Percentiles rank a stretch among this genome's conserved stretches.
Evolutionary conservation across 2,797 vertebrate genomes (phyloP).

Genomic region (Coluber constrictor): DNA sequence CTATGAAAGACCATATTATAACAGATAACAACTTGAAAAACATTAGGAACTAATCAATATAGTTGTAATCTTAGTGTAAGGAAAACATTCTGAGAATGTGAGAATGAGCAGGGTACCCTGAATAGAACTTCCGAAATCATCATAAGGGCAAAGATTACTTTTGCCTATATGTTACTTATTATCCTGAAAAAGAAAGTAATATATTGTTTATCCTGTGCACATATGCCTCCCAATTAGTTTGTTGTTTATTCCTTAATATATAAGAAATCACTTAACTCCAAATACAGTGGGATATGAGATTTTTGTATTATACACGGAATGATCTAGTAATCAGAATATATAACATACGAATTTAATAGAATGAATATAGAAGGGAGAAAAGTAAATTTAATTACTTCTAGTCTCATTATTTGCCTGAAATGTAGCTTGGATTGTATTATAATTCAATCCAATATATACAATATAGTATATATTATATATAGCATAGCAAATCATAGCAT

Average conservation of each 20-base stretch:
- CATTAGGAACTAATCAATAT: not conserved
- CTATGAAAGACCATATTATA: not conserved
- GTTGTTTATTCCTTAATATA: not conserved
- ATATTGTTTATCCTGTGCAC: not conserved
- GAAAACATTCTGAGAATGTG: not conserved
- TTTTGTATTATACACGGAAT: slow-evolving; percentile 24
- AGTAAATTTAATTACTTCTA: not conserved
- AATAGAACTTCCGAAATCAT: not conserved
- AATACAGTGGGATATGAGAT: not conserved
- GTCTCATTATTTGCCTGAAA: slow-evolving; percentile 34
- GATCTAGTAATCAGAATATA: slow-evolving; percentile 6
- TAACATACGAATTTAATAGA: not conserved
- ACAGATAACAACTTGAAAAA: not conserved
- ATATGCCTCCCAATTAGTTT: not conserved
- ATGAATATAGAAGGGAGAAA: slow-evolving; percentile 21
- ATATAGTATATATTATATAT: not conserved
- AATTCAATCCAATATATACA: not conserved
- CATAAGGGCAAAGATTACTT: not conserved
- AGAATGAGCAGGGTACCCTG: not conserved
- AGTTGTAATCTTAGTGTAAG: not conserved
- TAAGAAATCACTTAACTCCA: not conserved
- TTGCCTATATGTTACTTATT: not conserved
- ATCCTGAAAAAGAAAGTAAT: not conserved
- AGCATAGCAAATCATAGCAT: not conserved
- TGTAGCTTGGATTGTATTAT: slow-evolving; percentile 13